Evolutionary conservation across 2,797 vertebrate species (phyloP), one percentile per base, ranked within the genome.

Genomic region (Menidia menidia): DNA sequence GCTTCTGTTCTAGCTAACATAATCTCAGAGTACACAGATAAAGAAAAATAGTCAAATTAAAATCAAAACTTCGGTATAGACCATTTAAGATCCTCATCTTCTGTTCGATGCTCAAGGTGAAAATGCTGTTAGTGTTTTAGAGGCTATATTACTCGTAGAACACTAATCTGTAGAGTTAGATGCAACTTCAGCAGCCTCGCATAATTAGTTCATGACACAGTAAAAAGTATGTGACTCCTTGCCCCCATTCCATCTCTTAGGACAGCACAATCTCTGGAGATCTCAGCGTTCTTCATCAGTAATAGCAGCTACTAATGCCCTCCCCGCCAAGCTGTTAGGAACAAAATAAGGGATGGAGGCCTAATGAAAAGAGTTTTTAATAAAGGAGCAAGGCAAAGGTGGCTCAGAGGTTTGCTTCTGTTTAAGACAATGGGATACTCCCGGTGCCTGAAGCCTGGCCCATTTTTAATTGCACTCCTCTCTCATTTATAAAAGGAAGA

Each of bases 311-410:
- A 88, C 82, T 71, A 82, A 89, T 76, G 71, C 70, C 82, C 83
- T 14, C 51, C 18, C 54, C 41, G 63, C 68, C 67, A 77, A 90
- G 83, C 82, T 70, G 68, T 82, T 84, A 81, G 80, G 56, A 86
- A 78, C 79, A 86, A 89, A 92, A 84, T 78, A 89, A 87, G 81
- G 92, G 84, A 92, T 87, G 80, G 87, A 87, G 73, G 87, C 82
- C 83, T 92, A 92, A 93, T 93, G 90, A 94, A 94, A 93, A 93
- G 88, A 85, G 81, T 79, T 92, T 25, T 94, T 93, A 93, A 92
- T 89, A 86, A 85, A 87, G 83, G 87, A 88, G 84, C 79, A 73
- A 87, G 87, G 77, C 86, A 87, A 89, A 91, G 87, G 89, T 89
- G 87, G 90, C 81, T 89, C 75, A 76, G 79, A 88, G 88, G 84